Evolutionary conservation across 2,888 invertebrate genomes (phyloP), one percentile per base, ranked within the genome.

Genomic region (Heliconius charithonia): DNA sequence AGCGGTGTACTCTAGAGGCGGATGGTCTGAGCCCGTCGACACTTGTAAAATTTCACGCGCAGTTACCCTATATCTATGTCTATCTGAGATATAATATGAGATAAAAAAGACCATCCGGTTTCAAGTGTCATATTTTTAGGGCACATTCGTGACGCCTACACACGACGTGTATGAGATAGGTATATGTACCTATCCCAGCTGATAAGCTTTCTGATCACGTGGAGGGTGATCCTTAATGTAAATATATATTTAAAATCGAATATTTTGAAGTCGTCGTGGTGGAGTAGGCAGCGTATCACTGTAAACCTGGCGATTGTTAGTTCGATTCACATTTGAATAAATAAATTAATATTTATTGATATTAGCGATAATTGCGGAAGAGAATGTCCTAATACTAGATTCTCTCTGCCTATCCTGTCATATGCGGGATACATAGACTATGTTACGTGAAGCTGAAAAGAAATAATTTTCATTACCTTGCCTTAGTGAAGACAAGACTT

Each of bases 11-110:
- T 69, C 67, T 62, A 62, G 45, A 32, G 72, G 59, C 45, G 80
- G 74, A 79, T 69, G 77, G 75, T 63, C 77, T 69, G 62, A 79
- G 83, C 73, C 82, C 85, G 84, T 85, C 87, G 88, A 89, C 91
- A 91, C 90, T 91, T 89, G 92, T 90, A 89, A 89, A 89, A 92
- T 92, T 92, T 91, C 91, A 89, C 90, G 91, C 88, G 86, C 85
- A 85, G 88, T 86, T 89, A 88, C 81, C 77, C 85, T 80, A 83
- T 86, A 87, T 90, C 89, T 80, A 83, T 86, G 87, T 90, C 89
- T 86, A 87, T 90, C 89, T 90, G 89, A 78, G 75, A 87, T 83
- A 83, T 85, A 82, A 84, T 83, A 84, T 83, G 85, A 86, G 81
- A 77, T 80, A 80, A 70, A 66, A 62, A 77, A 74, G 71, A 45